phyloP scores from a whole-genome alignment of 2,888 invertebrate genomes.

The Scaptomyza caliginosa region DNA sequence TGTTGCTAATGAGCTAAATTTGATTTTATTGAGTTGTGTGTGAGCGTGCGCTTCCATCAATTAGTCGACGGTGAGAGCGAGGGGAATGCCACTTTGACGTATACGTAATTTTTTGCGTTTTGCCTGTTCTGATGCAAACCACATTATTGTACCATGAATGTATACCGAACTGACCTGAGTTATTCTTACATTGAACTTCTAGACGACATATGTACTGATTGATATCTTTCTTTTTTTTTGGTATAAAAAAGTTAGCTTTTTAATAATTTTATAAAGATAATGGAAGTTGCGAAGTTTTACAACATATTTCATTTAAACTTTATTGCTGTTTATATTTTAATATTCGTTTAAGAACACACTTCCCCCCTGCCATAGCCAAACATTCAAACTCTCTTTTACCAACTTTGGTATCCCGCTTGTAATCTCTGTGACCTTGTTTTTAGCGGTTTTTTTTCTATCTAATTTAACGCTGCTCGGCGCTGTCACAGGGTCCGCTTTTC shows the following conservation, averaged over 20 bases:
- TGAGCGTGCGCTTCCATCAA: slow-evolving; percentile 23
- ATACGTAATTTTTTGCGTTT: slow-evolving; percentile 47
- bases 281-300: too few relatives aligned
- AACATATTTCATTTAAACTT: slow-evolving; percentile 11
- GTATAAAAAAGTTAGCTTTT: not conserved
- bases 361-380: not conserved
- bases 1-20: slow-evolving; percentile 76
- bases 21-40: slow-evolving; percentile 74
- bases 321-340: slow-evolving; percentile 25
- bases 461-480: slow-evolving; percentile 56
- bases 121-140: slow-evolving; percentile 25
- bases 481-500: slow-evolving; percentile 52
- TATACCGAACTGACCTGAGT: slow-evolving; percentile 13
- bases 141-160: not conserved
- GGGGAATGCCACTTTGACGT: slow-evolving; percentile 29
- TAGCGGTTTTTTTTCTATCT: slow-evolving; percentile 56
- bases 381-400: not conserved
- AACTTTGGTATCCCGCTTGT: slow-evolving; percentile 43
- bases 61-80: slow-evolving; percentile 8
- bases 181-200: not conserved
- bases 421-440: slow-evolving; percentile 69
- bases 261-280: too few relatives aligned
- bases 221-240: not conserved
- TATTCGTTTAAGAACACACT: slow-evolving; percentile 7
- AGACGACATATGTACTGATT: not conserved